Evolutionary conservation across 2,888 invertebrate species (phyloP), one percentile per base, ranked within the genome.

Genomic region (Drosophila flavopinicola): DNA sequence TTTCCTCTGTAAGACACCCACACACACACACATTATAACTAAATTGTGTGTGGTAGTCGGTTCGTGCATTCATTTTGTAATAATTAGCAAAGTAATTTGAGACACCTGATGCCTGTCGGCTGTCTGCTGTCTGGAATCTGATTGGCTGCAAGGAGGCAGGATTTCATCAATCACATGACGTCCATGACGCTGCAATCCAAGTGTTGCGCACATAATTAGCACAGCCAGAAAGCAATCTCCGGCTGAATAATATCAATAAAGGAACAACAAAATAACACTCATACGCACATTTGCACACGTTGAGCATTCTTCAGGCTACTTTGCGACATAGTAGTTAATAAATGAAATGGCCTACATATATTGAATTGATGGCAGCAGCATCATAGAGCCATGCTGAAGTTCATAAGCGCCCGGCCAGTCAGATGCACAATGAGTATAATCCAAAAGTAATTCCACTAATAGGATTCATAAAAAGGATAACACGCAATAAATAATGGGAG

Each of bases 381-480:
- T 45, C 42, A 45, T 63, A 33, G 29, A 48, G 54, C 53, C 72
- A 79, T 56, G n/a, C 20, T 4, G 20, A 15, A 30, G 78, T 23
- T 82, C 51, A 66, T 58, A 17, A 59, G 39, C 24, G 39, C 17
- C 10, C 20, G n/a, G 17, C 24, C 9, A 39, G 47, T 6, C 37
- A 35, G 23, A 29, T 20, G 53, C 24, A 67, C 72, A 75, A 65
- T 67, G 56, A 37, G 61, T 30, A 44, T 66, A 65, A 58, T 60
- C 66, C 45, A 70, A 69, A 84, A 77, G 83, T 83, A 84, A 84
- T 87, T 82, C 79, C 66, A 87, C 87, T 87, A 84, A 84, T 85
- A 87, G 84, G 85, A 84, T 82, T 84, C 84, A 84, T 87, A 84
- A 87, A 87, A 84, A 72, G 85, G 77, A 78, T 85, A 84, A 85